These are phyloP conservation scores for Urocyon cinereoargenteus DNA, from an alignment of 2,797 vertebrate species.

Conservation along the genomic window DNA sequence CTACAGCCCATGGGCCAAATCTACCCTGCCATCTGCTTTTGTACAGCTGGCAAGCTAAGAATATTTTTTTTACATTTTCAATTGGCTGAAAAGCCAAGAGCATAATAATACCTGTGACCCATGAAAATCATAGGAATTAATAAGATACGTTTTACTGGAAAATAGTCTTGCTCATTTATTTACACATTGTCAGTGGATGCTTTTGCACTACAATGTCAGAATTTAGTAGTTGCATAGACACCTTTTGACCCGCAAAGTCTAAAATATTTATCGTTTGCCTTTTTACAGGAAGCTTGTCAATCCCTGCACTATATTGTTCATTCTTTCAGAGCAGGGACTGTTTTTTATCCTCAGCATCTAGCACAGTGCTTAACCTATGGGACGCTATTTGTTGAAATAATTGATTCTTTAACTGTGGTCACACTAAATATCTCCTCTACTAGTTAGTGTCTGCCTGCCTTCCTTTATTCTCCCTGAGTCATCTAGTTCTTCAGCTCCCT, in stretches of 20 bases:
- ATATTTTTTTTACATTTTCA: not conserved
- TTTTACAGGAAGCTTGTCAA: not conserved
- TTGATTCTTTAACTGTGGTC: not conserved
- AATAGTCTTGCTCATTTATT: constrained; percentile 25
- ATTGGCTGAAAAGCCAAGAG: constrained; percentile 8
- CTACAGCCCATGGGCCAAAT: not conserved
- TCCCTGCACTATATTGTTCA: not conserved
- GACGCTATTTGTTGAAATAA: not conserved
- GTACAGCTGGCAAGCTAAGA: not conserved
- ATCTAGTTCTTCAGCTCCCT: not conserved
- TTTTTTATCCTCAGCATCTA: not conserved
- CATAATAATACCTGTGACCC: not conserved
- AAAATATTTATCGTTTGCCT: not conserved
- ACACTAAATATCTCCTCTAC: not conserved
- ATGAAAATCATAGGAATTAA: constrained; percentile 12
- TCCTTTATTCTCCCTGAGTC: not conserved
- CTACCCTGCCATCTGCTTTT: not conserved
- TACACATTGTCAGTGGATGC: not conserved
- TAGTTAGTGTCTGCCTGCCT: not conserved
- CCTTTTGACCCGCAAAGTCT: not conserved
- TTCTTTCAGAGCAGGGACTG: not conserved
- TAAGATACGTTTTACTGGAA: constrained; percentile 1
- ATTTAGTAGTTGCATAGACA: not conserved
- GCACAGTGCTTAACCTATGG: not conserved
- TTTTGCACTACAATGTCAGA: not conserved